These are phyloP conservation scores for Podabrus alpinus DNA, from an alignment of 2,888 invertebrate species.

Conservation along the genomic window DNA sequence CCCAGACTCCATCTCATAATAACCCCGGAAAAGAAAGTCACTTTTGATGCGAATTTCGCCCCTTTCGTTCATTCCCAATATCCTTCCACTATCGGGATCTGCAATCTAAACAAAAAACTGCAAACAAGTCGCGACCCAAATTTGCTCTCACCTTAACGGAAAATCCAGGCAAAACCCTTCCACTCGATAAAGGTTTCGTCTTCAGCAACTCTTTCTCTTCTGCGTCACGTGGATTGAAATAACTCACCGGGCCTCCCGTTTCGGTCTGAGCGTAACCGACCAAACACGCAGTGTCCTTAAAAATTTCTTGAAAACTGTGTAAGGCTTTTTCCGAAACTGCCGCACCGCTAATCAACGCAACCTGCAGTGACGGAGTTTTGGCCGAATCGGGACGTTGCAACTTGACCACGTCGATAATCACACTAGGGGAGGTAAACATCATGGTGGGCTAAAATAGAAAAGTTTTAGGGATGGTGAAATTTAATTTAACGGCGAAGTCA, in stretches of 20 bases:
- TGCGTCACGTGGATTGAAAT: background rate
- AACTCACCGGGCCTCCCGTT: background rate
- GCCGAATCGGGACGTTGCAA: background rate
- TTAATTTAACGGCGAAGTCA: background rate
- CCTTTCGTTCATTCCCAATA: conserved; percentile 54
- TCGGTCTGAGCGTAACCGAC: background rate
- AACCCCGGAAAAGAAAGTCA: conserved; percentile 50
- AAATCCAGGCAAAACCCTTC: conserved; percentile 29
- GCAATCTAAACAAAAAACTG: conserved; percentile 51
- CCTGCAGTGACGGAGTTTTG: background rate
- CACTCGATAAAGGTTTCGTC: background rate
- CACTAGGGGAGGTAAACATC: background rate
- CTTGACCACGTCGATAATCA: background rate
- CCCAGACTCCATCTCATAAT: conserved; percentile 56
- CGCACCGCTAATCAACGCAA: background rate
- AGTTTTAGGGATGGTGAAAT: background rate
- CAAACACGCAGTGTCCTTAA: background rate
- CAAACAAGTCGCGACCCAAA: background rate
- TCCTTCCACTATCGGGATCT: conserved; percentile 54
- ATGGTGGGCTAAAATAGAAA: conserved; percentile 5
- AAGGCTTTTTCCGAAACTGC: background rate
- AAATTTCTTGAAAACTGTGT: background rate
- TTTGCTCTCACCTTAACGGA: background rate
- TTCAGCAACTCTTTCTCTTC: background rate
- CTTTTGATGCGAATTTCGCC: conserved; percentile 61